A percentile compares a stretch with the other conserved stretches of the same genome.
phyloP scores from a whole-genome alignment of 2,888 invertebrate genomes.

The Linyphia triangularis region DNA sequence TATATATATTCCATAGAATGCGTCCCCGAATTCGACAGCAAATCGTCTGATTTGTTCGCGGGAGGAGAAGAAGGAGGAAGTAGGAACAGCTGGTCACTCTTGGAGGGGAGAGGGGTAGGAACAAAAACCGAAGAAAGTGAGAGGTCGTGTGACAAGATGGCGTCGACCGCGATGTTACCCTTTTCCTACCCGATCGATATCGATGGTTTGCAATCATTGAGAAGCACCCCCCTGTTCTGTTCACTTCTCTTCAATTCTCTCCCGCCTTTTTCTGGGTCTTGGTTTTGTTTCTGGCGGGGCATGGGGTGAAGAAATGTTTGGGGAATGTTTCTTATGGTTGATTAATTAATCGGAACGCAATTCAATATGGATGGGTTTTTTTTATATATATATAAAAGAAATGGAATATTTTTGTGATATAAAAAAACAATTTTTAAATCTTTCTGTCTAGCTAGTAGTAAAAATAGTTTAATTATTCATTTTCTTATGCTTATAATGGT shows the following conservation, averaged over 20 bases:
- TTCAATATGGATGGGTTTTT: neutral
- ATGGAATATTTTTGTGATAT: too few relatives aligned
- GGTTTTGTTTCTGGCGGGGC: constrained; percentile 25
- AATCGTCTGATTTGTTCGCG: neutral
- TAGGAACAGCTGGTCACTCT: neutral
- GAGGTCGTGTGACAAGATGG: constrained; percentile 72
- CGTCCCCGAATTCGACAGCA: constrained; percentile 1
- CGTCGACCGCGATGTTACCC: constrained; percentile 66
- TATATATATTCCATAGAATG: neutral
- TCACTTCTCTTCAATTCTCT: neutral
- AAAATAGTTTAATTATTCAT: too few relatives aligned
- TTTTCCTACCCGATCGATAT: constrained; percentile 56
- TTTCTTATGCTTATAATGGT: too few relatives aligned
- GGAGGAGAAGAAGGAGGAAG: neutral
- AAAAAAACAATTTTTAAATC: too few relatives aligned
- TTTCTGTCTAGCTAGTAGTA: too few relatives aligned
- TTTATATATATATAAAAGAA: too few relatives aligned
- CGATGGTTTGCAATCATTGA: constrained; percentile 57
- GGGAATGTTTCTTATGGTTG: neutral
- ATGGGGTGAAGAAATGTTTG: constrained; percentile 33
- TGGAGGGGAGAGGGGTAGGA: neutral
- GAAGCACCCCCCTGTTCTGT: neutral
- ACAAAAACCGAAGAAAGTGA: constrained; percentile 65
- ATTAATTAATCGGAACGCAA: neutral
- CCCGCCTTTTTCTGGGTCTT: neutral